Conservation (phyloP, 2,888 invertebrate genomes). For the Mythimna pallens region DNA sequence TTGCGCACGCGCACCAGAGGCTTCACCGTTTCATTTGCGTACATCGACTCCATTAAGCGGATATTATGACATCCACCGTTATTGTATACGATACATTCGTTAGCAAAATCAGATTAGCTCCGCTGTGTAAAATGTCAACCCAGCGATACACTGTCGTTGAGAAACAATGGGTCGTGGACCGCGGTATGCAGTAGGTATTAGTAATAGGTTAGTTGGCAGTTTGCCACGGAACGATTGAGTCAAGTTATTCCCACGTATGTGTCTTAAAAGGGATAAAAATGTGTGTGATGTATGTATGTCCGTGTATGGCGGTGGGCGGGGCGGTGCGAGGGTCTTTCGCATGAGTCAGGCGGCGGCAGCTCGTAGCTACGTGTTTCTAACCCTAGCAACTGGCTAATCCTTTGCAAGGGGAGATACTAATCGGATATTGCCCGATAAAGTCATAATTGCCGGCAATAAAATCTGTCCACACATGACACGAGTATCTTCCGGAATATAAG, state of each 20-base stretch:
- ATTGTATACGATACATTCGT: conserved; percentile 60
- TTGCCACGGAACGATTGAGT: conserved; percentile 73
- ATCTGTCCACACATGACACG: conserved; percentile 31
- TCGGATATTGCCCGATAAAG: conserved; percentile 46
- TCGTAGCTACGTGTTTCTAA: conserved; percentile 46
- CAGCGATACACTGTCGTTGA: conserved; percentile 62
- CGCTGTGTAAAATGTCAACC: conserved; percentile 74
- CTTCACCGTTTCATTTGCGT: conserved; percentile 76
- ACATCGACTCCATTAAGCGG: conserved; percentile 63
- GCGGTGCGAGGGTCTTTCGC: conserved; percentile 69
- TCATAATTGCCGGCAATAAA: conserved; percentile 46
- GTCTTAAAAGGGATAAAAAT: conserved; percentile 83
- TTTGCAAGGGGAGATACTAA: conserved; percentile 57
- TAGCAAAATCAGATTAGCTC: conserved; percentile 63
- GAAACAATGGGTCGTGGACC: conserved; percentile 74
- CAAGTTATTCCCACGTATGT: conserved; percentile 75
- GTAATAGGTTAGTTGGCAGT: conserved; percentile 71
- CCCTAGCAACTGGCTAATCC: conserved; percentile 55
- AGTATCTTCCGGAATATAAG: conserved; percentile 28
- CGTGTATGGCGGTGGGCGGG: conserved; percentile 76
- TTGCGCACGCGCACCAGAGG: conserved; percentile 52
- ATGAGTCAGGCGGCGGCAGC: conserved; percentile 71
- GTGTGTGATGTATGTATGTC: conserved; percentile 74
- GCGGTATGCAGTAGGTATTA: conserved; percentile 57
- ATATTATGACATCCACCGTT: conserved; percentile 70